Percentiles rank a stretch among this genome's conserved stretches.
Conservation (phyloP, 2,888 invertebrate species). For the Sisyra terminalis region DNA sequence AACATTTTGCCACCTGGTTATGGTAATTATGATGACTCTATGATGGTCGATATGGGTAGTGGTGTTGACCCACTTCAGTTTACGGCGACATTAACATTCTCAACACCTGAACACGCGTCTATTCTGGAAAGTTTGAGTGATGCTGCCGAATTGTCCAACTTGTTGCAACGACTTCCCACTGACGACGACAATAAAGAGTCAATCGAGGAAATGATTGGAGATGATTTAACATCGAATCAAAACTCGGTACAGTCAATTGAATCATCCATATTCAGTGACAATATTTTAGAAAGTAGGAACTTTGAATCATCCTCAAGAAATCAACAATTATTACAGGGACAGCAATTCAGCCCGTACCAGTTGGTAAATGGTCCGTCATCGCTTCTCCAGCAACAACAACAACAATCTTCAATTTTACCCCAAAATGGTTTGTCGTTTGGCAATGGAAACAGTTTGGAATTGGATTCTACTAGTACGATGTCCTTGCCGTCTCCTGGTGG, state of each 20-base stretch:
- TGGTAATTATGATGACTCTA: slow-evolving; percentile 56
- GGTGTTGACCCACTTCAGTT: slow-evolving; percentile 72
- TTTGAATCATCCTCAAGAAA: slow-evolving; percentile 2
- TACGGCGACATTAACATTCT: slow-evolving; percentile 64
- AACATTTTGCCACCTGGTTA: slow-evolving; percentile 39
- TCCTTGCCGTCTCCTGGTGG: slow-evolving; percentile 69
- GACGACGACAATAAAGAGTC: slow-evolving; percentile 45
- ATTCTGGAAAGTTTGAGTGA: slow-evolving; percentile 64
- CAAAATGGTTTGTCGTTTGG: slow-evolving; percentile 38
- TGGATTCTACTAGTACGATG: slow-evolving; percentile 61
- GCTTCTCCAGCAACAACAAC: slow-evolving; percentile 53
- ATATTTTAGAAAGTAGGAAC: slow-evolving; percentile 1
- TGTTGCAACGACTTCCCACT: slow-evolving; percentile 51
- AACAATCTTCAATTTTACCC: slow-evolving; percentile 17
- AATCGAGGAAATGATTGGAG: slow-evolving; percentile 32
- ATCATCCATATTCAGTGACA: slow-evolving; percentile 58
- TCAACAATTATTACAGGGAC: background rate
- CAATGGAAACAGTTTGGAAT: slow-evolving; percentile 44
- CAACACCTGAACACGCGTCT: slow-evolving; percentile 58
- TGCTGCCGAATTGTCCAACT: slow-evolving; percentile 58
- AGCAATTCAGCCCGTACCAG: slow-evolving; percentile 7
- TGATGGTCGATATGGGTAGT: slow-evolving; percentile 70
- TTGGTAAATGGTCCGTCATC: slow-evolving; percentile 32
- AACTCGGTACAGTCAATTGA: slow-evolving; percentile 29
- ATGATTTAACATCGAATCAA: slow-evolving; percentile 54